Evolutionary conservation across 2,113 vertebrate species (phyloP).

Genomic region (Mesembrinibis cayennensis): DNA sequence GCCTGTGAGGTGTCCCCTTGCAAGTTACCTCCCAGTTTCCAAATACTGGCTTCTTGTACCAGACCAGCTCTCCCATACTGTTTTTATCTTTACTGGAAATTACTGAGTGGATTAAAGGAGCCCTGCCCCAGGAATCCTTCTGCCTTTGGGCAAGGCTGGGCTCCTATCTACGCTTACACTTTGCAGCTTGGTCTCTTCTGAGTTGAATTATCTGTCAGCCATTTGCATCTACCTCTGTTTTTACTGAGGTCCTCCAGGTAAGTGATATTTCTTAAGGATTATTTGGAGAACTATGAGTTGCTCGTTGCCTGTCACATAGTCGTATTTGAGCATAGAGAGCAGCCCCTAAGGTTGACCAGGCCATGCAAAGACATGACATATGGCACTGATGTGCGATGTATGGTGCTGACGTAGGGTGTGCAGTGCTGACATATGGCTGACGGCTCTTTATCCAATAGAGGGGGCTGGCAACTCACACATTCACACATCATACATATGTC

Average conservation of each 20-base stretch:
- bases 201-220: background rate
- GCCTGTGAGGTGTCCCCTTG: background rate
- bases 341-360: background rate
- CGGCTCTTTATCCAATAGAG: background rate
- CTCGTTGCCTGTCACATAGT: background rate
- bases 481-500: background rate
- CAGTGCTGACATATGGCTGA: background rate
- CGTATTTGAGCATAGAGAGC: background rate
- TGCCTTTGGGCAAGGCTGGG: background rate
- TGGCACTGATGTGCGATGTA: rapidly evolving
- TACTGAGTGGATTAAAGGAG: background rate
- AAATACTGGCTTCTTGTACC: background rate
- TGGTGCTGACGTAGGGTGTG: rapidly evolving
- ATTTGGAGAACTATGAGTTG: background rate
- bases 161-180: rapidly evolving
- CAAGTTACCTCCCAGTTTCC: background rate
- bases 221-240: background rate
- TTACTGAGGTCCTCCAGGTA: background rate
- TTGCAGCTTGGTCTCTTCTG: background rate
- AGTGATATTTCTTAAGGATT: background rate
- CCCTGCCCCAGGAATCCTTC: background rate
- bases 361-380: background rate
- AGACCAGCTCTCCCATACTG: background rate
- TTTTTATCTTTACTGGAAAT: background rate
- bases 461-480: background rate